Conservation (phyloP, 1,140 invertebrate species). For the Drosophila nebulosa region DNA sequence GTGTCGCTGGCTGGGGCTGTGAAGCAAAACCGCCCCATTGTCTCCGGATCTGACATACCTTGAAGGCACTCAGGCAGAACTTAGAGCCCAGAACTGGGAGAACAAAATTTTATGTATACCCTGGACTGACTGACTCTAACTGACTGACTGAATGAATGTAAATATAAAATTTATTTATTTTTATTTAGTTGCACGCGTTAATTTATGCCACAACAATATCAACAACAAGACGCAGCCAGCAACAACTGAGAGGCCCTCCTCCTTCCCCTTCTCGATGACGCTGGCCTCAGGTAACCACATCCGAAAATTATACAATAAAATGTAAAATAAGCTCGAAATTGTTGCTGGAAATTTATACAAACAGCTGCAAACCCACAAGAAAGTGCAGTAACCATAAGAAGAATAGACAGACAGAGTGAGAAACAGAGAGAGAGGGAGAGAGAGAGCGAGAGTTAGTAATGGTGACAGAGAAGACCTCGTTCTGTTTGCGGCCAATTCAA, state of each 20-base stretch:
- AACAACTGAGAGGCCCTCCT: conserved; percentile 5
- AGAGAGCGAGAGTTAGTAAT: neutral
- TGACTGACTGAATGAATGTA: conserved; percentile 41
- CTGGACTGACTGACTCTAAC: neutral
- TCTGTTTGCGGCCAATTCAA: neutral
- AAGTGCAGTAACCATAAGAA: conserved; percentile 38
- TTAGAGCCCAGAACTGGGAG: conserved; percentile 16
- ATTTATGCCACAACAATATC: conserved; percentile 56
- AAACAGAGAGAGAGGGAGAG: neutral
- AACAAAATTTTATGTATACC: neutral
- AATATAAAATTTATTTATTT: conserved; percentile 75
- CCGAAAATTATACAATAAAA: conserved; percentile 79
- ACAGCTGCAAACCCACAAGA: conserved; percentile 62
- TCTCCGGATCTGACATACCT: conserved; percentile 57
- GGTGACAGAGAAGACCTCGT: conserved; percentile 29
- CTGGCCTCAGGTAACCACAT: conserved; percentile 54
- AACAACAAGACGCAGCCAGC: neutral
- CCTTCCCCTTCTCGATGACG: too few relatives aligned
- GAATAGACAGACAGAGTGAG: neutral
- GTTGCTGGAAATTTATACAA: conserved; percentile 64
- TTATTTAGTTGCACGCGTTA: conserved; percentile 74
- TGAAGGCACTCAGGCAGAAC: conserved; percentile 45
- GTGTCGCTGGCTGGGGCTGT: conserved; percentile 11
- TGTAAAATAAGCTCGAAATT: conserved; percentile 66
- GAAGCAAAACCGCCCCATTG: conserved; percentile 65